Conservation (phyloP, 30 jellyfish, hydroid and myxozoan species). For the Turritopsis dohrnii region DNA sequence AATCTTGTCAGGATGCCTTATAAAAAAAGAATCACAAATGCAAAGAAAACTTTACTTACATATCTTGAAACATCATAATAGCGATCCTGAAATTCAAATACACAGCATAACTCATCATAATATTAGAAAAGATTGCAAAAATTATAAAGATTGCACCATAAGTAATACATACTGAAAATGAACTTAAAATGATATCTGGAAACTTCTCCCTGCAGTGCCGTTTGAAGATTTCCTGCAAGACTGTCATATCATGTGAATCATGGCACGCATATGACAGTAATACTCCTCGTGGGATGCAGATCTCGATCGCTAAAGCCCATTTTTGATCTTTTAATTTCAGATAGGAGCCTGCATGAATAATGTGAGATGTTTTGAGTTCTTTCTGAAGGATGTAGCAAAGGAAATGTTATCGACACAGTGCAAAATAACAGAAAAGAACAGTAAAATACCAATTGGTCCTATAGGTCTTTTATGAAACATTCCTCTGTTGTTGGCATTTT, state of each 20-base stretch:
- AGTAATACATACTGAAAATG: slow-evolving; percentile 54
- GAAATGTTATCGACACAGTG: no score
- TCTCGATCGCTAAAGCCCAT: slow-evolving; percentile 91
- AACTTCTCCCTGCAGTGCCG: slow-evolving; percentile 12
- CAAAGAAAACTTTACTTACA: slow-evolving; percentile 24
- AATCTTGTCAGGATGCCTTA: neutral
- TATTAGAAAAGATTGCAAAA: no score
- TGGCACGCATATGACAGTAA: slow-evolving; percentile 77
- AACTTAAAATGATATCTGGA: slow-evolving; percentile 68
- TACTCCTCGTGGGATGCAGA: slow-evolving; percentile 38
- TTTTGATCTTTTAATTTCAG: slow-evolving; percentile 54
- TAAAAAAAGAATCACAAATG: neutral
- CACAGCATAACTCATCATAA: neutral
- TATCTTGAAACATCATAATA: slow-evolving; percentile 48
- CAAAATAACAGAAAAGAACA: neutral
- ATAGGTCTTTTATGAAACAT: slow-evolving; percentile 63
- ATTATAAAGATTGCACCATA: neutral
- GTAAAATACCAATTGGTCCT: slow-evolving; percentile 99
- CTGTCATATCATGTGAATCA: slow-evolving; percentile 58
- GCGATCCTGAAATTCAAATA: slow-evolving; percentile 29
- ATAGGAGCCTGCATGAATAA: slow-evolving; percentile 60
- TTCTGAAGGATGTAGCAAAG: neutral
- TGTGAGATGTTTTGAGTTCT: neutral
- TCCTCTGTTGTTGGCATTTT: slow-evolving; percentile 36
- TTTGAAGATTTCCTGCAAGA: slow-evolving; percentile 44